Percentiles rank a stretch among this genome's conserved stretches.
These are phyloP conservation scores for Hemaris fuciformis DNA, from an alignment of 2,888 invertebrate species.

Conservation along the genomic window DNA sequence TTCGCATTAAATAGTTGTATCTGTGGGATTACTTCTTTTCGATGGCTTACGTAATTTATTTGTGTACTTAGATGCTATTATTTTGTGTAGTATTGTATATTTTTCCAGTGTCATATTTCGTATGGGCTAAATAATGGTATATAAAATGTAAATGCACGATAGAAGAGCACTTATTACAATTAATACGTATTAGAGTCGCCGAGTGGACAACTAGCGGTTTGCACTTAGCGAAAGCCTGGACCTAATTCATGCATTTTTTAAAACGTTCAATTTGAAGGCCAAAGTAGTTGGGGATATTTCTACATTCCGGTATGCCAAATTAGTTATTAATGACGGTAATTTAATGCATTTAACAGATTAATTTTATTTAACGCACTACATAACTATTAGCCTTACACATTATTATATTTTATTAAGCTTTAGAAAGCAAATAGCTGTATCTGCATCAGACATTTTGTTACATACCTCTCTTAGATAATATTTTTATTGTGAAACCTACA, in stretches of 20 bases:
- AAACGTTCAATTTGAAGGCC: conserved; percentile 30
- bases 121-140: conserved; percentile 16
- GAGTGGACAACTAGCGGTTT: background rate
- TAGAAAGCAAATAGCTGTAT: conserved; percentile 52
- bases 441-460: conserved; percentile 74
- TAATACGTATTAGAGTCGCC: conserved; percentile 1
- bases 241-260: conserved; percentile 8
- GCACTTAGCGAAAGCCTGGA: conserved; percentile 1
- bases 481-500: conserved; percentile 80
- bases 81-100: conserved; percentile 20
- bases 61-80: conserved; percentile 25
- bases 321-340: conserved; percentile 50
- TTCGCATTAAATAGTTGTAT: conserved; percentile 48
- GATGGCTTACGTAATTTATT: conserved; percentile 19
- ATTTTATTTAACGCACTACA: conserved; percentile 30
- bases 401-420: conserved; percentile 25
- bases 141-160: conserved; percentile 7
- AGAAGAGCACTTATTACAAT: conserved; percentile 6
- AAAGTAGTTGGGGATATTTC: conserved; percentile 59
- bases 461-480: conserved; percentile 76
- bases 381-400: conserved; percentile 14
- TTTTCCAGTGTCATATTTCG: conserved; percentile 20
- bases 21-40: conserved; percentile 31
- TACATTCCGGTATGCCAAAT: conserved; percentile 77
- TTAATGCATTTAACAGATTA: conserved; percentile 53